Evolutionary conservation across 2,888 invertebrate genomes (phyloP), one percentile per base, ranked within the genome.

Genomic region (Heteropelma amictum): DNA sequence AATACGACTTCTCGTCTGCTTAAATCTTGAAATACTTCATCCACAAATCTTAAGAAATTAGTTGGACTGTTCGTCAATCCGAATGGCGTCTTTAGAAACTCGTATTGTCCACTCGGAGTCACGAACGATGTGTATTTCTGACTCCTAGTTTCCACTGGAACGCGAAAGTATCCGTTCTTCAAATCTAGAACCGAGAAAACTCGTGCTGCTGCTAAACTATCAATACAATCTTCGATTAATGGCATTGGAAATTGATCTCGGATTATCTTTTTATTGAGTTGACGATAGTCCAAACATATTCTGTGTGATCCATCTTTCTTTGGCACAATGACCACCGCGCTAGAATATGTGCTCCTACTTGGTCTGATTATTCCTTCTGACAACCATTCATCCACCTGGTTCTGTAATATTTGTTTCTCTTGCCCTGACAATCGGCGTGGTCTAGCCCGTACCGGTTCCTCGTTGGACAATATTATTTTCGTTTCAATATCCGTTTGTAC

Each of bases 251-350:
- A n/a, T n/a, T n/a, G 51, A 63, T 82, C 81, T 23, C 77, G 72
- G 1, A 76, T 40, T 1, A 79, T 79, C n/a, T 71, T 73, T 21
- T 65, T 54, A 60, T 82, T 89, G 1, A 89, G 40, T 14, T 75
- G 69, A 14, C 89, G 60, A 68, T 85, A 90, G 68, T 89, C 88
- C 0, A 89, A 81, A 72, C 87, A 88, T 1, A 82, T 51, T 14
- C 82, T 53, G 2, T 63, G 47, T 10, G 63, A 30, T 7, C 80
- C n/a, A 86, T n/a, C n/a, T n/a, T n/a, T n/a, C n/a, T n/a, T n/a
- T n/a, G n/a, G n/a, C n/a, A n/a, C n/a, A n/a, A n/a, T 51, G 3
- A 84, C 79, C 0, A 83, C 70, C 1, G 81, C 69, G 45, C 81
- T 83, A 6, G 85, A 77, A 63, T 80, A 86, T 17, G 82, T 83